Evolutionary conservation across 2,113 vertebrate species (phyloP).

Genomic region (Aviceda subcristata): DNA sequence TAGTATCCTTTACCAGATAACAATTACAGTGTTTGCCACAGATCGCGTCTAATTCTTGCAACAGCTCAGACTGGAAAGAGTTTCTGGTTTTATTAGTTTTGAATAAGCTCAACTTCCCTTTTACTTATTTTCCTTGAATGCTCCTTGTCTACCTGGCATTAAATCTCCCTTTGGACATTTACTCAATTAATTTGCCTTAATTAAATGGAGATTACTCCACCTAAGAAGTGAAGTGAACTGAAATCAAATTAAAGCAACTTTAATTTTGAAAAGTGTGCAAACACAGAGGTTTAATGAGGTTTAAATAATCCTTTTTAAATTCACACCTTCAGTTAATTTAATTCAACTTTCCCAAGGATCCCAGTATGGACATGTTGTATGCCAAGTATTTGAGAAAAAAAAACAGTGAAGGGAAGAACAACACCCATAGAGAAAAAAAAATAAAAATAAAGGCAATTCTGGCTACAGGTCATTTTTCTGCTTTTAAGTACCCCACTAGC

Average conservation of each 20-base stretch:
- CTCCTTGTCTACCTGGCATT: neutral
- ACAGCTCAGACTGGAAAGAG: neutral
- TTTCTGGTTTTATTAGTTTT: neutral
- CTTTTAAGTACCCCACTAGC: neutral
- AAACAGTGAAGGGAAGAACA: neutral
- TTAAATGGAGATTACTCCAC: slow-evolving; percentile 50
- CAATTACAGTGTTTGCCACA: neutral
- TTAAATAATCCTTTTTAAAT: slow-evolving; percentile 56
- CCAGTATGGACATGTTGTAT: neutral
- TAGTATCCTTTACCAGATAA: neutral
- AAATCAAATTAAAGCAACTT: slow-evolving; percentile 55
- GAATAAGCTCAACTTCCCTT: neutral
- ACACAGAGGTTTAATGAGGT: slow-evolving; percentile 48
- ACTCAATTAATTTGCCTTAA: slow-evolving; percentile 55
- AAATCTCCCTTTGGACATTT: slow-evolving; percentile 5
- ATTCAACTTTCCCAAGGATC: neutral
- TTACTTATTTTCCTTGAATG: slow-evolving; percentile 2
- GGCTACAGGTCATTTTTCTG: neutral
- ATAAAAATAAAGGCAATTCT: neutral
- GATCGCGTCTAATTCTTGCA: neutral
- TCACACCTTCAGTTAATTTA: slow-evolving; percentile 43
- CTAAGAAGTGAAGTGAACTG: slow-evolving; percentile 32
- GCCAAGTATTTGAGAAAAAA: neutral
- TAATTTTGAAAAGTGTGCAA: slow-evolving; percentile 26
- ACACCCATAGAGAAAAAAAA: neutral